phyloP scores from a whole-genome alignment of 2,797 vertebrate genomes.

The Chaunax sp. region DNA sequence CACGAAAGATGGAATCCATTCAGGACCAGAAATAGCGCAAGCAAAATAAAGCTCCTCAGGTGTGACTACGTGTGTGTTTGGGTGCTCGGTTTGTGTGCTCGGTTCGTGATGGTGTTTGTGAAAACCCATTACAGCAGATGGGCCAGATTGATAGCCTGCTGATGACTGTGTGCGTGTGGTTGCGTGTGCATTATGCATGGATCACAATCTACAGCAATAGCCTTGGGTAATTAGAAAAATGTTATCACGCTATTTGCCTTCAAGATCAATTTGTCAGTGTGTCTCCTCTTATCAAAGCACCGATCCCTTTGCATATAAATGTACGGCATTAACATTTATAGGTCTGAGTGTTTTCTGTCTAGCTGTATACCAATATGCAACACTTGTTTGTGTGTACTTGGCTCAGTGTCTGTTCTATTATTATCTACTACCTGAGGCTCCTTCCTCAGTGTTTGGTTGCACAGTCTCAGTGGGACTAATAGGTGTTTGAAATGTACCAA shows the following conservation, averaged over 20 bases:
- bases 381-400: slow-evolving; percentile 17
- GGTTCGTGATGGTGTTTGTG: slow-evolving; percentile 51
- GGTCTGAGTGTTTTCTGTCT: slow-evolving; percentile 35
- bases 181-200: slow-evolving; percentile 49
- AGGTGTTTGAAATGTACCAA: slow-evolving; percentile 29
- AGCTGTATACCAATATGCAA: slow-evolving; percentile 5
- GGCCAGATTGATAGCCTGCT: slow-evolving; percentile 50
- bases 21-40: slow-evolving; percentile 61
- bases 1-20: slow-evolving; percentile 65
- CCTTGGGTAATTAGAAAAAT: slow-evolving; percentile 69
- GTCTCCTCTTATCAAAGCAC: slow-evolving; percentile 61
- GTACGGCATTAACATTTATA: slow-evolving; percentile 45
- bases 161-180: slow-evolving; percentile 21
- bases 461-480: slow-evolving; percentile 29
- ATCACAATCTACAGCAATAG: slow-evolving; percentile 51
- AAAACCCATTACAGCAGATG: slow-evolving; percentile 66
- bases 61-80: slow-evolving; percentile 32
- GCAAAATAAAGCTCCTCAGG: slow-evolving; percentile 56
- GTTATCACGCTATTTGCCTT: slow-evolving; percentile 44
- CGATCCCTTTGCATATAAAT: slow-evolving; percentile 68
- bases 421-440: slow-evolving; percentile 18
- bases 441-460: slow-evolving; percentile 38
- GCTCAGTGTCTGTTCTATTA: slow-evolving; percentile 17
- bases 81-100: slow-evolving; percentile 11
- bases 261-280: slow-evolving; percentile 62